Conservation (phyloP, 2,113 vertebrate genomes). For the Psilopsiagon aymara region DNA sequence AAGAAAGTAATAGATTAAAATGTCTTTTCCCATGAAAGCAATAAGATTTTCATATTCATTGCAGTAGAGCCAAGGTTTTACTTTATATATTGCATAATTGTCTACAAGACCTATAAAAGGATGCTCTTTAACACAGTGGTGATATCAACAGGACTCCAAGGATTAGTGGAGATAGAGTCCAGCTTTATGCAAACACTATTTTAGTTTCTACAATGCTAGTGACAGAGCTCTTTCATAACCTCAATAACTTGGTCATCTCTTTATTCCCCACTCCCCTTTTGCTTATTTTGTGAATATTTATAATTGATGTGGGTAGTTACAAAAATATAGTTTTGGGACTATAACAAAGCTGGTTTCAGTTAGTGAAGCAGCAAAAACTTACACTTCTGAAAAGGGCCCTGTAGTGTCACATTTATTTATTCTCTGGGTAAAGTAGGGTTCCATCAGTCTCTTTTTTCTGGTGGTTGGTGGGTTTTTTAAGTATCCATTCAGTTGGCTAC, state of each 20-base stretch:
- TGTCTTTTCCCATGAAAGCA: background rate
- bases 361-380: background rate
- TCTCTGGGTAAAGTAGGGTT: background rate
- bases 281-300: constrained; percentile 19
- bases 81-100: background rate
- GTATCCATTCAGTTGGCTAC: background rate
- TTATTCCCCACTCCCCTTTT: rapidly evolving
- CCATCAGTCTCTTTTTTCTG: background rate
- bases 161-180: background rate
- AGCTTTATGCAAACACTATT: background rate
- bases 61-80: background rate
- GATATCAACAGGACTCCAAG: background rate
- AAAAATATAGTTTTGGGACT: background rate
- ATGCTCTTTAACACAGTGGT: background rate
- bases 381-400: constrained; percentile 8
- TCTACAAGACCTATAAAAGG: background rate
- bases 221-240: constrained; percentile 3
- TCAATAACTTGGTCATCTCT: background rate
- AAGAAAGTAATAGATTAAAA: background rate
- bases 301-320: background rate
- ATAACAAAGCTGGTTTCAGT: background rate
- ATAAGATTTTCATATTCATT: background rate
- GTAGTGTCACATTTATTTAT: constrained; percentile 21
- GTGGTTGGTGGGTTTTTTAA: background rate
- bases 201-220: background rate